These are phyloP conservation scores for Scomber scombrus DNA, from an alignment of 2,113 vertebrate species.

Conservation along the genomic window DNA sequence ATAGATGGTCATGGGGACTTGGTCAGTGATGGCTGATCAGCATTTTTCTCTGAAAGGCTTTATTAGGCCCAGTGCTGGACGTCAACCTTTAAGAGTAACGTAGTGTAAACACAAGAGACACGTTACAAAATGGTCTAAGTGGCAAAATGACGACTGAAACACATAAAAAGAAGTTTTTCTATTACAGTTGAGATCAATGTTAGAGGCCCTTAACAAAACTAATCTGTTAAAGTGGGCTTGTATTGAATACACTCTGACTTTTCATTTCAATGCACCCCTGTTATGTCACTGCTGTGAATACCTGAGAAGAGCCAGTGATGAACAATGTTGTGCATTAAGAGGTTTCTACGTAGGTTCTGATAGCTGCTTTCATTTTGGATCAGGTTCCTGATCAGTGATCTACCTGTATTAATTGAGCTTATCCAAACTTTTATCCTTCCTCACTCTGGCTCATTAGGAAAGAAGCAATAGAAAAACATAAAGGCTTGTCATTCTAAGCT, in stretches of 20 bases:
- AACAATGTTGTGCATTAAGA: not conserved
- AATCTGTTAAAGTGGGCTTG: not conserved
- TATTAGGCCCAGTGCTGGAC: constrained; percentile 1
- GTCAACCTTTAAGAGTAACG: not conserved
- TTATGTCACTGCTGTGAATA: not conserved
- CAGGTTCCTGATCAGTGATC: too few relatives aligned
- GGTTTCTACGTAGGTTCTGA: not conserved
- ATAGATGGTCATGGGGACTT: constrained; percentile 9
- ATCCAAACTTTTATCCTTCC: too few relatives aligned
- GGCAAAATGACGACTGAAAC: not conserved
- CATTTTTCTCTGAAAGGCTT: constrained; percentile 4
- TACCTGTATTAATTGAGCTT: too few relatives aligned
- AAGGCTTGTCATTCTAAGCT: too few relatives aligned
- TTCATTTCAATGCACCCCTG: not conserved
- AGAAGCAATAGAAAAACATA: too few relatives aligned
- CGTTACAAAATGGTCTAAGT: not conserved
- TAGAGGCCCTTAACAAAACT: not conserved
- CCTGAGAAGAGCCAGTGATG: too few relatives aligned
- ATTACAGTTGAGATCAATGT: not conserved
- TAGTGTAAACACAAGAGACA: not conserved
- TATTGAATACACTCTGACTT: not conserved
- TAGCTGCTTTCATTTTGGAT: too few relatives aligned
- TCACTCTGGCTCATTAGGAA: too few relatives aligned
- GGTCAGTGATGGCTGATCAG: constrained; percentile 2
- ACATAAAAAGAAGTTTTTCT: not conserved